phyloP scores from a whole-genome alignment of 2,888 invertebrate genomes.

The Nemotelus pantherinus region DNA sequence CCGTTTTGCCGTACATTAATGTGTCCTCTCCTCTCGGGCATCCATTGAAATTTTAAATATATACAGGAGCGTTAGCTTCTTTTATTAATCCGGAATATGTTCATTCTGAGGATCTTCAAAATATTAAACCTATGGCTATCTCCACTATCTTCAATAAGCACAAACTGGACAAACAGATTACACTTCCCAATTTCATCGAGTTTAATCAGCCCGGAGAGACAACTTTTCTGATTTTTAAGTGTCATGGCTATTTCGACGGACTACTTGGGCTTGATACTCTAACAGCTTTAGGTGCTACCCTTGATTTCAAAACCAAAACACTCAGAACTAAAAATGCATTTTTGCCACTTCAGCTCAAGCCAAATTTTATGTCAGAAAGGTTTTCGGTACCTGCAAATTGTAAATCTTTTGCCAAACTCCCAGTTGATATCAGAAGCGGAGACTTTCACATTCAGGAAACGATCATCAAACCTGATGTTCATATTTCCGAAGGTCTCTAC shows the following conservation, averaged over 20 bases:
- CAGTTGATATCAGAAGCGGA: neutral
- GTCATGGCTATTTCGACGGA: conserved; percentile 39
- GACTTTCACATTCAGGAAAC: neutral
- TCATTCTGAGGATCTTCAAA: neutral
- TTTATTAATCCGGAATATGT: conserved; percentile 29
- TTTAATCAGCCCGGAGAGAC: conserved; percentile 41
- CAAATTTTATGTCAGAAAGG: neutral
- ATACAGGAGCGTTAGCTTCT: conserved; percentile 24
- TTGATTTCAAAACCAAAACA: conserved; percentile 29
- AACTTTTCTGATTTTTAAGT: conserved; percentile 24
- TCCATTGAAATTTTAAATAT: conserved; percentile 46
- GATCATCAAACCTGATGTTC: conserved; percentile 2
- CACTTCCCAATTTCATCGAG: conserved; percentile 30
- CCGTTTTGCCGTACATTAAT: conserved; percentile 45
- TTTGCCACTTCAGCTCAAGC: neutral
- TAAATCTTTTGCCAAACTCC: neutral
- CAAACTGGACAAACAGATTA: neutral
- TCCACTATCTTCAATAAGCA: conserved; percentile 25
- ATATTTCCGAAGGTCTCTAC: conserved; percentile 42
- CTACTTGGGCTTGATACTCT: conserved; percentile 30
- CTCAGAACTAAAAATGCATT: conserved; percentile 25
- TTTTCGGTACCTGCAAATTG: neutral
- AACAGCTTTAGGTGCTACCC: conserved; percentile 23
- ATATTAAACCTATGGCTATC: neutral
- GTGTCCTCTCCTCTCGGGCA: conserved; percentile 48